These are phyloP conservation scores for Todiramphus chloris DNA, from an alignment of 2,113 vertebrate genomes.

Conservation along the genomic window DNA sequence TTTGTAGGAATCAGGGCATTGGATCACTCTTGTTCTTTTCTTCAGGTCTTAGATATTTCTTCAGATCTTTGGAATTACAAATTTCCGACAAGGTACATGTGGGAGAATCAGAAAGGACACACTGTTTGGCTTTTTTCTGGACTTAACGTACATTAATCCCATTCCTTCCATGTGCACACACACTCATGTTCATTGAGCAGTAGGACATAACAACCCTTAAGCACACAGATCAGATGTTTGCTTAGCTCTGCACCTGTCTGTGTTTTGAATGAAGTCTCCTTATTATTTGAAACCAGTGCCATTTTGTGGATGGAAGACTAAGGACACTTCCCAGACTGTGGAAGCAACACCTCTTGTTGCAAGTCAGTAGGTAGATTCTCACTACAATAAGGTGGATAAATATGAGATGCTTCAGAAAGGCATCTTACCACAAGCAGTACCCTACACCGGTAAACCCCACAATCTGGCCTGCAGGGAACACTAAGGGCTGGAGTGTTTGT, in stretches of 20 bases:
- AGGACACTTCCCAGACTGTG: background rate
- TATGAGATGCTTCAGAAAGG: background rate
- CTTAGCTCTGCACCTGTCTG: background rate
- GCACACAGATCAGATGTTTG: background rate
- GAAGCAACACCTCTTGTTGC: background rate
- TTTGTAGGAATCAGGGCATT: background rate
- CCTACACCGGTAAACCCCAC: background rate
- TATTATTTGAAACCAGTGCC: background rate
- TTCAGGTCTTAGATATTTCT: background rate
- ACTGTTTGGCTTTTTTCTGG: background rate
- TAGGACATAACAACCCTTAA: background rate
- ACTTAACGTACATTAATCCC: background rate
- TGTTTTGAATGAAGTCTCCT: background rate
- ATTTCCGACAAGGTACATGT: background rate
- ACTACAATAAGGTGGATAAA: background rate
- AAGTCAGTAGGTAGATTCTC: background rate
- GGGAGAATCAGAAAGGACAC: background rate
- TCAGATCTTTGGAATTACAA: background rate
- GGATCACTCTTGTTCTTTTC: background rate
- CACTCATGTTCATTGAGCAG: background rate
- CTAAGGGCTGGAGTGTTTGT: background rate
- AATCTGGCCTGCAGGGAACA: background rate
- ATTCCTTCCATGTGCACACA: background rate
- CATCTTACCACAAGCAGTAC: background rate
- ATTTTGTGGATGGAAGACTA: background rate